Percentiles rank a stretch among this genome's conserved stretches.
phyloP scores from a whole-genome alignment of 1,140 invertebrate genomes.

The Aricia agestis region DNA sequence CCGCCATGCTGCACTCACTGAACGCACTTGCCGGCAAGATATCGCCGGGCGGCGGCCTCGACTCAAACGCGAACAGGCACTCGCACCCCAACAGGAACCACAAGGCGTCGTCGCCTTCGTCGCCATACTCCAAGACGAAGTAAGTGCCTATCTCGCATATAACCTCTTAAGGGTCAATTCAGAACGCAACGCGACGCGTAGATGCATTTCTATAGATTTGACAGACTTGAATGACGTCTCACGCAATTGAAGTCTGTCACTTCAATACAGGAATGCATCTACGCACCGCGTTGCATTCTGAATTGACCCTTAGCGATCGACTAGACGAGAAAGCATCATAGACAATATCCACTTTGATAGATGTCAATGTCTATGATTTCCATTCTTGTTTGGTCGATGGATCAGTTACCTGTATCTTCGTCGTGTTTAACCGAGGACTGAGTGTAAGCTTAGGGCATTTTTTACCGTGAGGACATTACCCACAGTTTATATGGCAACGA shows the following conservation, averaged over 20 bases:
- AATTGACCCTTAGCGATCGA: background rate
- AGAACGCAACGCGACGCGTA: too few species aligned
- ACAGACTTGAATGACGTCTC: too few species aligned
- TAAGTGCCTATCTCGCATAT: slow-evolving; percentile 48
- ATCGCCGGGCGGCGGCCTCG: slow-evolving; percentile 81
- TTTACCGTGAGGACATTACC: too few species aligned
- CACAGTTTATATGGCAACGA: too few species aligned
- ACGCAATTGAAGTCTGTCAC: too few species aligned
- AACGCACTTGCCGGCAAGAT: slow-evolving; percentile 88
- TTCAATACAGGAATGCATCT: too few species aligned
- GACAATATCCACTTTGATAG: background rate
- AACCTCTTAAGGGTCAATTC: background rate
- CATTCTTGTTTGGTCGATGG: background rate
- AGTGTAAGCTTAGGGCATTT: too few species aligned
- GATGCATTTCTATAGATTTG: too few species aligned
- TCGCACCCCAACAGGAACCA: slow-evolving; percentile 77
- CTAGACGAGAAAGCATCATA: background rate
- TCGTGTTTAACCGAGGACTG: too few species aligned
- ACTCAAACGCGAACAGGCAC: slow-evolving; percentile 78
- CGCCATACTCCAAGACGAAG: slow-evolving; percentile 69
- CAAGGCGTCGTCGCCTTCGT: slow-evolving; percentile 52
- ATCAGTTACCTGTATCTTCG: too few species aligned
- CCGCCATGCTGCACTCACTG: slow-evolving; percentile 85
- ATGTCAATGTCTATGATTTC: background rate
- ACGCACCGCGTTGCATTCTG: too few species aligned